phyloP scores from a whole-genome alignment of 2,888 invertebrate genomes.

The Thymelicus sylvestris region DNA sequence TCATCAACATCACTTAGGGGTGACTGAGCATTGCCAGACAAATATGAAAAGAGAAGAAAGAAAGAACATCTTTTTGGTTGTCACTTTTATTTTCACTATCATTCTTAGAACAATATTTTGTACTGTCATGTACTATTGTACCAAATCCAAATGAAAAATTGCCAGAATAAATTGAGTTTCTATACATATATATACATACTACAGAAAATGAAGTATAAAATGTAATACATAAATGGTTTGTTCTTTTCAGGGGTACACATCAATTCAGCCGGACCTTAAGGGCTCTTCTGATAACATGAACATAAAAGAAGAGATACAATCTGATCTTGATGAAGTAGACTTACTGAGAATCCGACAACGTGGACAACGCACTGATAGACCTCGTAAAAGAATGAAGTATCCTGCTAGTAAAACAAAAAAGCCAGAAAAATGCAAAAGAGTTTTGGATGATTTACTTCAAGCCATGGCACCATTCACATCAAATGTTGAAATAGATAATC shows the following conservation, averaged over 20 bases:
- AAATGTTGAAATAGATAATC: constrained; percentile 31
- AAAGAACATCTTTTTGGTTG: too few relatives aligned
- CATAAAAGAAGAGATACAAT: constrained; percentile 59
- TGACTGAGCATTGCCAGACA: too few relatives aligned
- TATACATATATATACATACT: too few relatives aligned
- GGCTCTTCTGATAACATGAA: constrained; percentile 42
- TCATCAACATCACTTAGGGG: too few relatives aligned
- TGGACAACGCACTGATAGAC: constrained; percentile 63
- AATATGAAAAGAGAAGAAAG: too few relatives aligned
- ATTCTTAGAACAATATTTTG: too few relatives aligned
- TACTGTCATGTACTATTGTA: too few relatives aligned
- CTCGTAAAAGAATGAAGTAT: constrained; percentile 51
- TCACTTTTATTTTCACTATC: too few relatives aligned
- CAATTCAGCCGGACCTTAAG: constrained; percentile 45
- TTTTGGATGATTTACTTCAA: constrained; percentile 64
- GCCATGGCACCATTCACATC: constrained; percentile 62
- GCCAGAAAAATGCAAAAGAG: constrained; percentile 57
- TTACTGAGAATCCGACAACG: constrained; percentile 59
- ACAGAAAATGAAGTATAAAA: too few relatives aligned
- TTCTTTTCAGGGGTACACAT: constrained; percentile 47
- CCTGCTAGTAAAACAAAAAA: constrained; percentile 43
- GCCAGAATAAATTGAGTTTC: too few relatives aligned
- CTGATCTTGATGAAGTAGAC: constrained; percentile 52
- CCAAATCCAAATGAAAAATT: too few relatives aligned
- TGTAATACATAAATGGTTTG: not conserved